A percentile compares a stretch with the other conserved stretches of the same genome.
These are phyloP conservation scores for Tyto alba DNA, from an alignment of 2,113 vertebrate species.

Conservation along the genomic window DNA sequence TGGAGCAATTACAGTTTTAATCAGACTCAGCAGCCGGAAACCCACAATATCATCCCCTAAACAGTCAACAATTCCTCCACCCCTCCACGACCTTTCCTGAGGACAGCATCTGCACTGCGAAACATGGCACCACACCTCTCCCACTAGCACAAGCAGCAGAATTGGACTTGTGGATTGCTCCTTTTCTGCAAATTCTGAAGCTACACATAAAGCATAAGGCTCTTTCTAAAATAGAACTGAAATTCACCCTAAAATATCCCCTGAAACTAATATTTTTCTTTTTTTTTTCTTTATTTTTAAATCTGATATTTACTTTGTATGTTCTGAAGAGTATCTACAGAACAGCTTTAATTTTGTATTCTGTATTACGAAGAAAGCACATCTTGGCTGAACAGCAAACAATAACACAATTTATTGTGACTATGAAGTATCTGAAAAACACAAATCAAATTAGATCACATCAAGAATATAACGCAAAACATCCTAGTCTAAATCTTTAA, in stretches of 20 bases:
- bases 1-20: background rate
- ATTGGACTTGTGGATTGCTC: background rate
- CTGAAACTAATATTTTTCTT: background rate
- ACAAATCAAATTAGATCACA: background rate
- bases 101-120: background rate
- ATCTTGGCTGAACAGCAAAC: background rate
- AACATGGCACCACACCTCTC: fast-evolving
- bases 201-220: background rate
- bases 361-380: background rate
- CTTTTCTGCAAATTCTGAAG: background rate
- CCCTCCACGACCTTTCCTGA: background rate
- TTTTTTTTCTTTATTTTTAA: background rate
- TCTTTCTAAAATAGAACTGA: background rate
- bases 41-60: background rate
- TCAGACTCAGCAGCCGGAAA: background rate
- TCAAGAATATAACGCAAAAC: background rate
- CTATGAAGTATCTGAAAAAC: constrained; percentile 19
- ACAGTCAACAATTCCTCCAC: background rate
- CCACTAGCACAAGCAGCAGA: background rate
- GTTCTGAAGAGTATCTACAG: background rate
- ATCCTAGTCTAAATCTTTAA: background rate
- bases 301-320: background rate
- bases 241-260: background rate
- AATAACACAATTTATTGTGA: constrained; percentile 6
- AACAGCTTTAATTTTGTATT: background rate